phyloP scores from a whole-genome alignment of 2,888 invertebrate species.

The Parnassius orleans region DNA sequence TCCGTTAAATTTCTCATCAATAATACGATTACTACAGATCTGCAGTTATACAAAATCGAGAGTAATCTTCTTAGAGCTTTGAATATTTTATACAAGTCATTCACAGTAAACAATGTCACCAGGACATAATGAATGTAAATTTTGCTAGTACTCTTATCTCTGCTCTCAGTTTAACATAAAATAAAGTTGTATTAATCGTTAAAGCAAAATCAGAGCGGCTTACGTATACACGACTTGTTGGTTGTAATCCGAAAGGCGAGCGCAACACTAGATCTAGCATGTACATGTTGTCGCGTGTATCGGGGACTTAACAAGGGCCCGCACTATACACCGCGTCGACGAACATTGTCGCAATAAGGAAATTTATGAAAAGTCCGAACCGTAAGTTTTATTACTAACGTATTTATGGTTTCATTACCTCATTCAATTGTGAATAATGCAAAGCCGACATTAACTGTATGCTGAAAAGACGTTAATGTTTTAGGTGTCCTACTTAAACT shows the following conservation, averaged over 20 bases:
- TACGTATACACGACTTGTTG: conserved; percentile 20
- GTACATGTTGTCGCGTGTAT: conserved; percentile 28
- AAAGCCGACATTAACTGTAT: conserved; percentile 6
- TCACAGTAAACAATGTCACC: conserved; percentile 12
- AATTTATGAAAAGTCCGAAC: conserved; percentile 18
- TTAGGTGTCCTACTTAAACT: conserved; percentile 6
- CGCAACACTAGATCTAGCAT: conserved; percentile 30
- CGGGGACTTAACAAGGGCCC: conserved; percentile 28
- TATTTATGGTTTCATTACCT: conserved; percentile 8
- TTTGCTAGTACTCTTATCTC: conserved; percentile 21
- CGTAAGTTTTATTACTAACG: conserved; percentile 15
- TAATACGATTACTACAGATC: too few species aligned
- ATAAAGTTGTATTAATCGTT: conserved; percentile 27
- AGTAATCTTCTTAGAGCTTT: not conserved
- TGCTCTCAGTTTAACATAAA: conserved; percentile 19
- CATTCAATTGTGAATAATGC: conserved; percentile 7
- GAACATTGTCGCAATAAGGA: conserved; percentile 13
- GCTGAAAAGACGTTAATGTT: conserved; percentile 16
- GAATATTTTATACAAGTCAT: conserved; percentile 4
- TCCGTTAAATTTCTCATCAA: too few species aligned
- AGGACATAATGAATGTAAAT: conserved; percentile 23
- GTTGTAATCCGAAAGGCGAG: conserved; percentile 28
- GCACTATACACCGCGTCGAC: conserved; percentile 19
- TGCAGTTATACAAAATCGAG: too few species aligned
- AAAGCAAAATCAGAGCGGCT: conserved; percentile 24